Evolutionary conservation across 2,113 vertebrate species (phyloP).

Genomic region (Holacanthus passer): DNA sequence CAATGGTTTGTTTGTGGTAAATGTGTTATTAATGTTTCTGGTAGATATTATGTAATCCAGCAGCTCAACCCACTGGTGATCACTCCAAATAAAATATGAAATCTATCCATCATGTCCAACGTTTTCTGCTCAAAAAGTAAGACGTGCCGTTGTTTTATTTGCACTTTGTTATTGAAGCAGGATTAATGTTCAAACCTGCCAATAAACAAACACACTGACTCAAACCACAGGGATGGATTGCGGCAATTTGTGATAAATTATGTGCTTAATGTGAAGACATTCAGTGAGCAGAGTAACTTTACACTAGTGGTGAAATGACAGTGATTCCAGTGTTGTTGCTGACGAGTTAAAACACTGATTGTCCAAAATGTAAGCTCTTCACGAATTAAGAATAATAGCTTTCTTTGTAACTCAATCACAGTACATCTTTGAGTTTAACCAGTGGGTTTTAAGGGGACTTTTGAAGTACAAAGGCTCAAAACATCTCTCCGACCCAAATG

Average conservation of each 20-base stretch:
- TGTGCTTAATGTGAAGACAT: slow-evolving; percentile 14
- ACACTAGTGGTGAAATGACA: slow-evolving; percentile 16
- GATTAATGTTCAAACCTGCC: not conserved
- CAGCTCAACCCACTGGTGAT: not conserved
- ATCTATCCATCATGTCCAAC: not conserved
- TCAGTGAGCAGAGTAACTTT: not conserved
- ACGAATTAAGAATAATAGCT: slow-evolving; percentile 14
- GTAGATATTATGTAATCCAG: not conserved
- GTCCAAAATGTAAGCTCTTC: slow-evolving; percentile 11
- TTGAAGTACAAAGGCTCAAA: not conserved
- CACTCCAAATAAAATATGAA: not conserved
- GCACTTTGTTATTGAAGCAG: not conserved
- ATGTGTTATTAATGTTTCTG: not conserved
- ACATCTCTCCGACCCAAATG: not conserved
- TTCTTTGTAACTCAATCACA: slow-evolving; percentile 18
- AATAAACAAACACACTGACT: not conserved
- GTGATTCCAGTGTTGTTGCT: slow-evolving; percentile 11
- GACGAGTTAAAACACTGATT: slow-evolving; percentile 14
- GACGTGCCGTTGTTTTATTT: not conserved
- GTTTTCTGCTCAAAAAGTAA: too few species aligned
- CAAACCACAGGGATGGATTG: not conserved
- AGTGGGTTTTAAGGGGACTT: not conserved
- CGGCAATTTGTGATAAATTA: not conserved
- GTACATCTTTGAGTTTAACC: not conserved
- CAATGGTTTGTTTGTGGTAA: not conserved